These are phyloP conservation scores for Bombus polaris DNA, from an alignment of 1,140 invertebrate species.

Conservation along the genomic window DNA sequence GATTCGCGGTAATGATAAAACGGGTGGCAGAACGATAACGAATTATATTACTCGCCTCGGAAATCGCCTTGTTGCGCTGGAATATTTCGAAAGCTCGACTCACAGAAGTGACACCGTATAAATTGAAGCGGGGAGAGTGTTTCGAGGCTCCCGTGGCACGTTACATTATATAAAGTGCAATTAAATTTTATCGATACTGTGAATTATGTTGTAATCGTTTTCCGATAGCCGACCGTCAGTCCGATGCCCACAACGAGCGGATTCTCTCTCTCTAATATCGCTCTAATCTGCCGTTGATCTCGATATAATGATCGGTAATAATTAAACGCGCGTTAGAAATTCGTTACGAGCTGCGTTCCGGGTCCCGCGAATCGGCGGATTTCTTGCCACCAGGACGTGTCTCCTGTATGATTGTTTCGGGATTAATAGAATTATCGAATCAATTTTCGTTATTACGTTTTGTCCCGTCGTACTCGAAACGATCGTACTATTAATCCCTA, in stretches of 20 bases:
- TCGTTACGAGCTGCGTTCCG: background rate
- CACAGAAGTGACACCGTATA: slow-evolving; percentile 44
- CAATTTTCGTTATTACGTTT: background rate
- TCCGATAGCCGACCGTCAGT: slow-evolving; percentile 60
- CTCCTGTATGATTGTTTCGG: background rate
- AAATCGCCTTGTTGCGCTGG: slow-evolving; percentile 52
- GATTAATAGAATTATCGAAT: background rate
- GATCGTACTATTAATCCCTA: too few species aligned
- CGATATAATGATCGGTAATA: slow-evolving; percentile 49
- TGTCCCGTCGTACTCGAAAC: too few species aligned
- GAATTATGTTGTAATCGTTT: slow-evolving; percentile 70
- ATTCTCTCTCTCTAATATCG: slow-evolving; percentile 57
- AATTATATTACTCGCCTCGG: slow-evolving; percentile 44
- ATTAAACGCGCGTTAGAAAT: slow-evolving; percentile 49
- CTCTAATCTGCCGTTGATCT: slow-evolving; percentile 55
- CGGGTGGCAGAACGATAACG: slow-evolving; percentile 26
- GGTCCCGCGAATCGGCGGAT: background rate
- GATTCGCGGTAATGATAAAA: slow-evolving; percentile 46
- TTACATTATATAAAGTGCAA: slow-evolving; percentile 66
- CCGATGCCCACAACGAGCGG: slow-evolving; percentile 26
- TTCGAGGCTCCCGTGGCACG: slow-evolving; percentile 34
- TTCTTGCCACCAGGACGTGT: background rate
- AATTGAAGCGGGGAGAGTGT: slow-evolving; percentile 30
- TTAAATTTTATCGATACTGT: slow-evolving; percentile 69
- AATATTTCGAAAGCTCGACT: slow-evolving; percentile 39